Conservation (phyloP, 2,797 vertebrate genomes). For the Peromyscus melanophrys region DNA sequence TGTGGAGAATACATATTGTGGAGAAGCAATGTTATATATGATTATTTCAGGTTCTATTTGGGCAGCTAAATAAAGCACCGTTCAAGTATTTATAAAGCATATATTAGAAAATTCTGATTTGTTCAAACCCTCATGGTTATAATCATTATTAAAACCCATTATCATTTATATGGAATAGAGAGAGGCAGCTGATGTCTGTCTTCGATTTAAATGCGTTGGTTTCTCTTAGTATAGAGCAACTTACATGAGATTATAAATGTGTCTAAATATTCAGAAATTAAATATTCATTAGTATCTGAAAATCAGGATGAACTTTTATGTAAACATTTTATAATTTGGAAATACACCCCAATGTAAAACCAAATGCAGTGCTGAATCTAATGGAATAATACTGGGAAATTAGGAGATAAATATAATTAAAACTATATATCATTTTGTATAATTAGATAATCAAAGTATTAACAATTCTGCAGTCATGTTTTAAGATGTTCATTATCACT, state of each 20-base stretch:
- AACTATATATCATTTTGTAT: conserved; percentile 58
- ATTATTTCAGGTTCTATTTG: conserved; percentile 2
- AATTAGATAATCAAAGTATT: conserved; percentile 48
- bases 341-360: not conserved
- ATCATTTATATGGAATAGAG: not conserved
- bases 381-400: conserved; percentile 25
- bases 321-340: conserved; percentile 52
- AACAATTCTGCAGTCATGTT: not conserved
- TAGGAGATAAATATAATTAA: conserved; percentile 29
- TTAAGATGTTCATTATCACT: conserved; percentile 60
- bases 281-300: conserved; percentile 58
- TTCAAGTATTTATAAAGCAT: not conserved
- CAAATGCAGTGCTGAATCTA: conserved; percentile 14
- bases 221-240: not conserved
- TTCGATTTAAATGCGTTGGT: conserved; percentile 37
- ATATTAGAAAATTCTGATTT: conserved; percentile 10
- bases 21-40: not conserved
- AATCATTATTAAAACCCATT: not conserved
- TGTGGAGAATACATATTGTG: no score
- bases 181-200: not conserved
- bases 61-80: not conserved
- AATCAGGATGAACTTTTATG: conserved; percentile 14
- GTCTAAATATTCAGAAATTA: conserved; percentile 45
- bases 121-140: conserved; percentile 34
- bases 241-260: not conserved